phyloP scores from a whole-genome alignment of 2,113 vertebrate genomes.

The Cryptoleucopteryx plumbea region DNA sequence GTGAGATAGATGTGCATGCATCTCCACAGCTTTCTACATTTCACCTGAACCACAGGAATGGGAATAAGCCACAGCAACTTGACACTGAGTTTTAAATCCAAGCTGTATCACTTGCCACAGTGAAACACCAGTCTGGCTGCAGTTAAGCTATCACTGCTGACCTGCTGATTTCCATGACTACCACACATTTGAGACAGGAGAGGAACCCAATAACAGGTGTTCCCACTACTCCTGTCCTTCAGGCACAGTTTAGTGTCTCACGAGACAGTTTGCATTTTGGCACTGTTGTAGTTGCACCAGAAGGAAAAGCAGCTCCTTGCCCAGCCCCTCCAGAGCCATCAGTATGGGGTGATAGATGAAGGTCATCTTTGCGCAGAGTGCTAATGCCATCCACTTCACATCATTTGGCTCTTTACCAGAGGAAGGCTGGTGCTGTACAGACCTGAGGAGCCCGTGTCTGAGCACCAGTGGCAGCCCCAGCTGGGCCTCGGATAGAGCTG shows the following conservation, averaged over 20 bases:
- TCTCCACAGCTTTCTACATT: neutral
- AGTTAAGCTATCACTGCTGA: neutral
- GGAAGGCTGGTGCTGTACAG: neutral
- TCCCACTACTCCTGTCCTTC: neutral
- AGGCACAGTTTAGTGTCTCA: neutral
- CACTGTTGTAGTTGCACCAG: neutral
- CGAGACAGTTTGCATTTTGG: neutral
- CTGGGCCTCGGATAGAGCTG: neutral
- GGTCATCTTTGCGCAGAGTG: constrained; percentile 24
- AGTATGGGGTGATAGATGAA: constrained; percentile 47
- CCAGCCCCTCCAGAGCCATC: constrained; percentile 24
- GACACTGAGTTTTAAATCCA: neutral
- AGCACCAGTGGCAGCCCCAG: neutral
- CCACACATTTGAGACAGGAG: neutral
- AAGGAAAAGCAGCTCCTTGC: neutral
- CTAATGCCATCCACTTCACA: constrained; percentile 27
- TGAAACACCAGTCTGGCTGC: neutral
- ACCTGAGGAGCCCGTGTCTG: rapidly evolving
- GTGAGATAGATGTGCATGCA: rapidly evolving
- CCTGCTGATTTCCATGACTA: neutral
- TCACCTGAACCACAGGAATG: neutral
- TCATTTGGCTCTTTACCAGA: constrained; percentile 50
- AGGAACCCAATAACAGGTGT: rapidly evolving
- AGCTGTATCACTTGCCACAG: neutral
- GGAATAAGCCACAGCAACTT: neutral